Evolutionary conservation across 2,797 vertebrate genomes (phyloP), one percentile per base, ranked within the genome.

Genomic region (Coreius guichenoti): DNA sequence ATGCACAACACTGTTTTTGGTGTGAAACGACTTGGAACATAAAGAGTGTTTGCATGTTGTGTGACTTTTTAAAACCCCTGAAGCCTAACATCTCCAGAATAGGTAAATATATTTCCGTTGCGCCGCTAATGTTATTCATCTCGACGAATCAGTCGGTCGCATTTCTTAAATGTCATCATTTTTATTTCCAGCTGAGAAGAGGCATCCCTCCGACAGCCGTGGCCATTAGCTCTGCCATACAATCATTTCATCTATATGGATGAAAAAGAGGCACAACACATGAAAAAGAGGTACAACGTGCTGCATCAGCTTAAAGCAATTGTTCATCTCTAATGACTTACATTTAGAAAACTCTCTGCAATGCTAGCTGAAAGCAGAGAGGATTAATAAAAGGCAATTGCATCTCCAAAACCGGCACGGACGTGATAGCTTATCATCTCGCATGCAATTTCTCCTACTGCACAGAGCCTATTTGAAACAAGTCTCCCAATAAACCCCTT

Each of bases 241-340:
- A 88, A 86, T 88, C 81, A 76, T 89, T 88, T 85, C 87, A 89
- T 92, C 81, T 85, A 58, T 85, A 85, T 43, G 70, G 80, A n/a
- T n/a, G n/a, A n/a, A n/a, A n/a, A n/a, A n/a, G n/a, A n/a, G 80
- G 49, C 76, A n/a, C n/a, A n/a, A n/a, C n/a, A n/a, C n/a, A 72
- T 82, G 77, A 81, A 87, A 87, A 87, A 88, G 80, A 84, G 80
- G 33, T 33, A 75, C 75, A 33, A 85, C 70, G 65, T 81, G 69
- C 73, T 51, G 81, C 86, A 85, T 88, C 82, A 84, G 85, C 88
- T 83, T 79, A 72, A 88, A 85, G 87, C 79, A 26, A 85, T 85
- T 89, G 82, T 90, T 91, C 82, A 85, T 88, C 70, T 84, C 81
- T 89, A 88, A 86, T 89, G 86, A 87, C 86, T 89, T 85, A 81